Percentiles rank a stretch among this genome's conserved stretches.
Conservation (phyloP, 2,113 vertebrate species). For the Noctilio leporinus region DNA sequence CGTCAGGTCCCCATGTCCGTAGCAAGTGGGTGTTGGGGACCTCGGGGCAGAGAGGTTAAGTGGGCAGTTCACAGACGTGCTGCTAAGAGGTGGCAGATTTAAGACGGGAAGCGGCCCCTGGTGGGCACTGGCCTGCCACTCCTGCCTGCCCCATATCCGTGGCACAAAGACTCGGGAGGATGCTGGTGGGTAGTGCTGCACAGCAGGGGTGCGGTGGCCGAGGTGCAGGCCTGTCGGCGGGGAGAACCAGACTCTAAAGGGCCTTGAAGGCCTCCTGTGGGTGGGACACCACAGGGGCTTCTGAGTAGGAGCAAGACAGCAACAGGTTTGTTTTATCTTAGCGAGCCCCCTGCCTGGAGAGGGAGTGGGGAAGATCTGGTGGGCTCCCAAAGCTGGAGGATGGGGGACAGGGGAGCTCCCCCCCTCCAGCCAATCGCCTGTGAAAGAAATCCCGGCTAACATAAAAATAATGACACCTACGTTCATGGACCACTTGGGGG, state of each 20-base stretch:
- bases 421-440: background rate
- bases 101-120: background rate
- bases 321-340: background rate
- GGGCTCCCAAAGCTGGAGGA: background rate
- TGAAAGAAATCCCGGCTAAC: background rate
- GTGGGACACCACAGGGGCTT: background rate
- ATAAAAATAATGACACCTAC: background rate
- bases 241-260: background rate
- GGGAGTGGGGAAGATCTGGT: background rate
- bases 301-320: background rate
- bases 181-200: accelerated
- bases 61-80: background rate
- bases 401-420: background rate
- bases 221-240: accelerated
- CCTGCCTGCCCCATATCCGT: background rate
- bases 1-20: background rate
- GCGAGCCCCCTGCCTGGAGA: background rate
- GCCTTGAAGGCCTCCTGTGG: background rate
- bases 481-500: background rate
- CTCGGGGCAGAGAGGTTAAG: background rate
- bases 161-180: background rate
- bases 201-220: background rate
- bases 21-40: background rate
- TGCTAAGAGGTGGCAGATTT: background rate
- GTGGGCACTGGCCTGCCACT: background rate